Conservation (phyloP, 2,113 vertebrate genomes). For the Catagonus wagneri region DNA sequence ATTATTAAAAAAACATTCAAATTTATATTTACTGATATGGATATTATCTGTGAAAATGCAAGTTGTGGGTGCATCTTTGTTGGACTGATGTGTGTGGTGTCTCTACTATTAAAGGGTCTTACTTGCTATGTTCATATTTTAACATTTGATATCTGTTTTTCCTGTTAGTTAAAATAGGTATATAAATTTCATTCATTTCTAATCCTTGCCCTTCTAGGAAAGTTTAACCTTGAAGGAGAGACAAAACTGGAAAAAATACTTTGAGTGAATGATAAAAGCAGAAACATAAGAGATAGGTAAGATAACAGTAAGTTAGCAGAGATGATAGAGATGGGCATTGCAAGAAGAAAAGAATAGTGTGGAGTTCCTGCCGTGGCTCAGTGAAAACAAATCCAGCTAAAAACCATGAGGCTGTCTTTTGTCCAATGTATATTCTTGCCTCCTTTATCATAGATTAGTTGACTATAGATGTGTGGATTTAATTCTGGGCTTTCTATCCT, state of each 20-base stretch:
- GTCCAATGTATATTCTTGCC: too few species aligned
- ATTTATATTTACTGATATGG: not conserved
- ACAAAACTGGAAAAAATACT: not conserved
- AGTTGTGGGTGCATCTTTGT: not conserved
- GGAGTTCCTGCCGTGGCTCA: too few species aligned
- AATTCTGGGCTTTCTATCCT: too few species aligned
- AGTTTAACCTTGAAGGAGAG: not conserved
- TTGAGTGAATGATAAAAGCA: not conserved
- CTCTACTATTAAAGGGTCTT: not conserved
- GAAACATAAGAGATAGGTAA: not conserved
- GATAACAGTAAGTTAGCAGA: not conserved
- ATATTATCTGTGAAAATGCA: not conserved
- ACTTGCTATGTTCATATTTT: not conserved
- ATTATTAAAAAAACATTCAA: not conserved
- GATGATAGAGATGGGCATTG: not conserved
- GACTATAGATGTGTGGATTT: too few species aligned
- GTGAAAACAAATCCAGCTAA: too few species aligned
- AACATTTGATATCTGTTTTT: not conserved
- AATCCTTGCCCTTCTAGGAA: not conserved
- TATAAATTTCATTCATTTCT: not conserved
- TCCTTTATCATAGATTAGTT: too few species aligned
- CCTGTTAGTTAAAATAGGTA: not conserved
- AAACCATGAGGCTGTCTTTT: too few species aligned
- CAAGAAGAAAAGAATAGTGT: not conserved
- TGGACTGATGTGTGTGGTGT: not conserved